Evolutionary conservation across 2,888 invertebrate species (phyloP), one percentile per base, ranked within the genome.

Genomic region (Autographa pulchrina): DNA sequence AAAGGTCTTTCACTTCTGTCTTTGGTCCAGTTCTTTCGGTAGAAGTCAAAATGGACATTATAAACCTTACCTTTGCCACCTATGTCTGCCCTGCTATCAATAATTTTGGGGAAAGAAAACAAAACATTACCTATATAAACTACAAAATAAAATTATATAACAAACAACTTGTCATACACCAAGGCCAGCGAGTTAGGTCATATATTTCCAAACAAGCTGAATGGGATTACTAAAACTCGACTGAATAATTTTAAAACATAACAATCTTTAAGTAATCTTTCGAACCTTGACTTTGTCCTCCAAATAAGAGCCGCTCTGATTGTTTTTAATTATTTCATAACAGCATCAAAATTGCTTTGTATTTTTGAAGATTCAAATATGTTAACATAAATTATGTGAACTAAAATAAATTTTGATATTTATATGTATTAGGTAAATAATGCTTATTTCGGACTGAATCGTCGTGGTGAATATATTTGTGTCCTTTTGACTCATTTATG

Each of bases 221-320:
- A 16, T 48, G n/a, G 48, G 48, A 48, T 48, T 16, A 48, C 48
- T n/a, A 48, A 48, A n/a, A 43, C 3, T 16, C 43, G 2, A 48
- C 48, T 48, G n/a, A n/a, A n/a, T 48, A 48, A 48, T 48, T 48
- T n/a, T 48, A 48, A n/a, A 48, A 48, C 48, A n/a, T n/a, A n/a
- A 38, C 38, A 38, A 11, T 38, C 38, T 48, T n/a, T 48, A n/a
- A 7, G 48, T 48, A 48, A 48, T 48, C n/a, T 48, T 32, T 31
- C 35, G n/a, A n/a, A 61, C 43, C 62, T 63, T 68, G 59, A 58
- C 68, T 63, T 41, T 68, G 43, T 48, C 58, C 68, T n/a, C 43
- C 54, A 62, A 52, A 31, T 4, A 18, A 61, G 41, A 41, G 14
- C 9, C 38, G 61, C n/a, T 61, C 41, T 41, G 41, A 41, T 38